A percentile compares a stretch with the other conserved stretches of the same genome.
phyloP scores from a whole-genome alignment of 2,888 invertebrate genomes.

The Folsomia manolachei region DNA sequence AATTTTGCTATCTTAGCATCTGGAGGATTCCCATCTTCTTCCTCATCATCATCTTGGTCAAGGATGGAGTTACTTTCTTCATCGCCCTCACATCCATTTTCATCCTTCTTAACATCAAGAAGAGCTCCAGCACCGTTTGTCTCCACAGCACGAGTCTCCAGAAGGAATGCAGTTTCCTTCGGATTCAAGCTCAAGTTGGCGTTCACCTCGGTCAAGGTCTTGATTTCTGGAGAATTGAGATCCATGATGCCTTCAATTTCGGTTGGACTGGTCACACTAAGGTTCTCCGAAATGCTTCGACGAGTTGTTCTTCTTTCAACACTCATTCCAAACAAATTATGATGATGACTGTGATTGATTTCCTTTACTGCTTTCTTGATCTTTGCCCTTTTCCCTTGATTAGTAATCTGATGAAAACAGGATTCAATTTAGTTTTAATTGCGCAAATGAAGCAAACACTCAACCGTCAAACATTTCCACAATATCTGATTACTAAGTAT shows the following conservation, averaged over 20 bases:
- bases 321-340: too few relatives aligned
- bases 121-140: background rate
- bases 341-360: too few relatives aligned
- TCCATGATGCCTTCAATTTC: too few relatives aligned
- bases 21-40: background rate
- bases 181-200: background rate
- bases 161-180: background rate
- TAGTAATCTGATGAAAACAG: too few relatives aligned
- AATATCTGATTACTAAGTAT: too few relatives aligned
- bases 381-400: too few relatives aligned
- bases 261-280: background rate
- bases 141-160: background rate
- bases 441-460: background rate
- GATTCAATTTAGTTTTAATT: background rate
- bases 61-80: background rate
- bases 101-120: background rate
- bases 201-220: background rate
- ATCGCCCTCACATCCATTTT: constrained; percentile 1
- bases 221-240: background rate
- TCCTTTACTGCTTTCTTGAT: too few relatives aligned
- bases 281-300: constrained; percentile 13
- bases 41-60: background rate
- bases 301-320: constrained; percentile 11
- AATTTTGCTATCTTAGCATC: background rate
- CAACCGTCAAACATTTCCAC: too few relatives aligned